These are phyloP conservation scores for Spisula solida DNA, from an alignment of 2,888 invertebrate species.

Conservation along the genomic window DNA sequence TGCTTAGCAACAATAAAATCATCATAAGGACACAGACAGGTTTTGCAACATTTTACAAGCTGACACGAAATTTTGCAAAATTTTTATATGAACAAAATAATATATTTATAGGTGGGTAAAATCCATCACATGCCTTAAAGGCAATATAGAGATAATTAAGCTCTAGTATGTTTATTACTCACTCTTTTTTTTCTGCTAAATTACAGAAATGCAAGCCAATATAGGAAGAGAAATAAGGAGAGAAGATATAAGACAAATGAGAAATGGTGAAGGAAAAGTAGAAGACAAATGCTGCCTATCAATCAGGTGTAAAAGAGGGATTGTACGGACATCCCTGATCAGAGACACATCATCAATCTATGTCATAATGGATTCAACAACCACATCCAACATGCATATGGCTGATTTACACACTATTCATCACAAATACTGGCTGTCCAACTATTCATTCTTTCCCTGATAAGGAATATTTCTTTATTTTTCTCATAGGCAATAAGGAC, in stretches of 20 bases:
- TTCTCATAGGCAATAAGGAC: too few relatives aligned
- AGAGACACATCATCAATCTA: constrained; percentile 38
- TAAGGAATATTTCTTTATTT: background rate
- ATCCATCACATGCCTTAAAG: background rate
- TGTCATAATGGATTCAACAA: constrained; percentile 37
- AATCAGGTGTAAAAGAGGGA: constrained; percentile 53
- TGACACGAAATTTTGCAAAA: background rate
- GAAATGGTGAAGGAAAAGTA: constrained; percentile 40
- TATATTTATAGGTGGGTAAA: background rate
- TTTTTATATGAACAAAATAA: background rate
- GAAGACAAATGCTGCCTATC: constrained; percentile 62
- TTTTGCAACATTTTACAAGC: background rate
- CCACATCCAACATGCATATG: constrained; percentile 49
- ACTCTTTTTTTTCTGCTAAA: background rate
- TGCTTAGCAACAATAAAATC: background rate
- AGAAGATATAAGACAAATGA: constrained; percentile 31
- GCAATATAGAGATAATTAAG: background rate
- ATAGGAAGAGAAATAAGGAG: background rate
- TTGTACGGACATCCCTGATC: constrained; percentile 37
- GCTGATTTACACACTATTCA: constrained; percentile 46
- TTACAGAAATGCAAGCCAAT: constrained; percentile 12
- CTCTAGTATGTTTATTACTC: background rate
- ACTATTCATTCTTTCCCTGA: background rate
- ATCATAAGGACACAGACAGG: background rate
- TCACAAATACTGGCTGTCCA: constrained; percentile 18